These are phyloP conservation scores for Hycleus cichorii DNA, from an alignment of 1,140 invertebrate genomes.

Conservation along the genomic window DNA sequence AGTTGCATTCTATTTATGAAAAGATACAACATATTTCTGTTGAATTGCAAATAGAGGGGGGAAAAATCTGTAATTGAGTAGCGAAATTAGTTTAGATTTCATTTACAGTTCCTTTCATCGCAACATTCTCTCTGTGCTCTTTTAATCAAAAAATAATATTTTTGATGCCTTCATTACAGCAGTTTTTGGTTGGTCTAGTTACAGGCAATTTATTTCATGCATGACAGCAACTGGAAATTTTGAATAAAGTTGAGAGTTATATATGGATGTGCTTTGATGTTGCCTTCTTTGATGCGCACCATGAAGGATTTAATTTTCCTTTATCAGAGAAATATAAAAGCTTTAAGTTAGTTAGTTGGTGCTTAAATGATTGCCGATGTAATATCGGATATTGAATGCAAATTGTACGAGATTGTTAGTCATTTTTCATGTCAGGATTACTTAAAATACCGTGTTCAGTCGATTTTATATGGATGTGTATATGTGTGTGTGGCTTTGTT, in stretches of 20 bases:
- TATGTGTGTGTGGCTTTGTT: constrained; percentile 6
- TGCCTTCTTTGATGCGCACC: constrained; percentile 15
- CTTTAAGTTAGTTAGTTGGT: constrained; percentile 17
- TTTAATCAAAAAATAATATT: no score
- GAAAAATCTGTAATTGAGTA: no score
- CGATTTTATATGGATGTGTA: background rate
- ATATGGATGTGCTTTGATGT: constrained; percentile 14
- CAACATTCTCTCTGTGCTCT: no score
- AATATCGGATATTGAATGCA: constrained; percentile 11
- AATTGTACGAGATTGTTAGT: constrained; percentile 13
- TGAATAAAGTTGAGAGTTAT: constrained; percentile 16
- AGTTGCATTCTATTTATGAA: background rate
- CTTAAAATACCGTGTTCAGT: background rate
- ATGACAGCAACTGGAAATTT: constrained; percentile 20
- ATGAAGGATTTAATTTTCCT: constrained; percentile 20
- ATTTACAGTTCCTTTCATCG: background rate
- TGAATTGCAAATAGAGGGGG: background rate
- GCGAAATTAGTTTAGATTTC: no score
- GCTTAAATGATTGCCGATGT: constrained; percentile 13
- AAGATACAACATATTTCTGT: background rate
- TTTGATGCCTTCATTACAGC: no score
- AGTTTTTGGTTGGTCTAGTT: background rate
- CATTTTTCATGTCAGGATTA: constrained; percentile 13
- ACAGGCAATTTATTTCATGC: constrained; percentile 21
- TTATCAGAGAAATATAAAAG: constrained; percentile 18